Conservation (phyloP, 2,113 vertebrate species). For the Alligator mississippiensis region DNA sequence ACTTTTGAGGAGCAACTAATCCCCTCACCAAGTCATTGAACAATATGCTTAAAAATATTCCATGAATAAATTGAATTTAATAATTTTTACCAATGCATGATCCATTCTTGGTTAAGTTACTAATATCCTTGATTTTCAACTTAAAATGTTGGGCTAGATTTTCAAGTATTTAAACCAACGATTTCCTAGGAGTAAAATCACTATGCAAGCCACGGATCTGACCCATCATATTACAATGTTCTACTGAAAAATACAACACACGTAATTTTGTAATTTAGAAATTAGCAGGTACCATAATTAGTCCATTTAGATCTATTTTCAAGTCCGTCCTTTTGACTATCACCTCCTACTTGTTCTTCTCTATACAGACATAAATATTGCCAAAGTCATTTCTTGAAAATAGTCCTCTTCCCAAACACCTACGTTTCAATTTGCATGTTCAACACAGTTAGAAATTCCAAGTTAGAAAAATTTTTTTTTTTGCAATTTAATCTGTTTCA, state of each 20-base stretch:
- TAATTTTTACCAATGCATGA: slow-evolving; percentile 5
- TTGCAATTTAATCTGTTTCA: slow-evolving; percentile 29
- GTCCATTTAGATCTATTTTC: background rate
- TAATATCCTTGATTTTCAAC: slow-evolving; percentile 29
- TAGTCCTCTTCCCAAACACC: background rate
- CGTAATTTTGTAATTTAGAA: background rate
- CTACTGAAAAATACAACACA: background rate
- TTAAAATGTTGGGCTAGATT: background rate
- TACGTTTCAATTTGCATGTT: background rate
- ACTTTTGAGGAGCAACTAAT: background rate
- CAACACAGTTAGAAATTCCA: slow-evolving; percentile 24
- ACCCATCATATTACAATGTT: background rate
- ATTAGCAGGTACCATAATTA: background rate
- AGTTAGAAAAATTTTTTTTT: slow-evolving; percentile 7
- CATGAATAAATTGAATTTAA: background rate
- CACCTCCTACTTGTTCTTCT: background rate
- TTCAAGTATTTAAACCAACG: background rate
- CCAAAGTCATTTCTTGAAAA: background rate
- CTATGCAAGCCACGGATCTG: background rate
- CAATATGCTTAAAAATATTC: slow-evolving; percentile 1
- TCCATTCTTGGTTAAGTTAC: slow-evolving; percentile 8
- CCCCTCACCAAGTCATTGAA: background rate
- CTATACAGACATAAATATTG: background rate
- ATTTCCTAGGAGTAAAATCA: slow-evolving; percentile 6
- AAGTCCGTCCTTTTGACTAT: background rate